These are phyloP conservation scores for Grammomys dolichurus DNA, from an alignment of 2,113 vertebrate species.

Conservation along the genomic window DNA sequence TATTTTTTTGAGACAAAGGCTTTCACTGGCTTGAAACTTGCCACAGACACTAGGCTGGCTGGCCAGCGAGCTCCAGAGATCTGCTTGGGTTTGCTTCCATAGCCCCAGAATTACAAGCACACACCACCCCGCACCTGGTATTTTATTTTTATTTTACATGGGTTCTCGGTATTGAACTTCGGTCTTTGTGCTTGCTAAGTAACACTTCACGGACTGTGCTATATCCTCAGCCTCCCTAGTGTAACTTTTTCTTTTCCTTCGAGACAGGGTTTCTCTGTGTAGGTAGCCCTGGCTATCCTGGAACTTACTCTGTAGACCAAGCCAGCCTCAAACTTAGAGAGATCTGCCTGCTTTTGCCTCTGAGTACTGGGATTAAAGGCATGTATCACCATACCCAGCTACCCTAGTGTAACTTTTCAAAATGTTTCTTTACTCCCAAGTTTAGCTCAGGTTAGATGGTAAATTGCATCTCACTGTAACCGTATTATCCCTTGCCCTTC, in stretches of 20 bases:
- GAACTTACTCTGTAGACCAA: no score
- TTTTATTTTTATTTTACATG: neutral
- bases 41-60: neutral
- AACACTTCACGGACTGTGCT: neutral
- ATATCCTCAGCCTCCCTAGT: neutral
- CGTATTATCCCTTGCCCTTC: fast-evolving
- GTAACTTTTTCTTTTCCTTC: neutral
- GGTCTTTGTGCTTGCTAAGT: neutral
- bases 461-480: neutral
- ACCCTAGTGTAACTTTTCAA: neutral
- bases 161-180: neutral
- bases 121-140: neutral
- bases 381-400: no score
- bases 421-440: no score
- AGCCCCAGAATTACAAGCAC: neutral
- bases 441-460: neutral
- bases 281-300: no score
- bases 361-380: no score
- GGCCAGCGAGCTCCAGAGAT: neutral
- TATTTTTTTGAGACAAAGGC: neutral
- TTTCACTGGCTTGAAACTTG: neutral
- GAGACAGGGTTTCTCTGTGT: no score
- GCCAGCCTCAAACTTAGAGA: no score
- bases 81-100: neutral
- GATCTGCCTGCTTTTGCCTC: no score